A percentile compares a stretch with the other conserved stretches of the same genome.
Evolutionary conservation across 2,113 vertebrate species (phyloP).

Genomic region (Pomatostomus ruficeps): DNA sequence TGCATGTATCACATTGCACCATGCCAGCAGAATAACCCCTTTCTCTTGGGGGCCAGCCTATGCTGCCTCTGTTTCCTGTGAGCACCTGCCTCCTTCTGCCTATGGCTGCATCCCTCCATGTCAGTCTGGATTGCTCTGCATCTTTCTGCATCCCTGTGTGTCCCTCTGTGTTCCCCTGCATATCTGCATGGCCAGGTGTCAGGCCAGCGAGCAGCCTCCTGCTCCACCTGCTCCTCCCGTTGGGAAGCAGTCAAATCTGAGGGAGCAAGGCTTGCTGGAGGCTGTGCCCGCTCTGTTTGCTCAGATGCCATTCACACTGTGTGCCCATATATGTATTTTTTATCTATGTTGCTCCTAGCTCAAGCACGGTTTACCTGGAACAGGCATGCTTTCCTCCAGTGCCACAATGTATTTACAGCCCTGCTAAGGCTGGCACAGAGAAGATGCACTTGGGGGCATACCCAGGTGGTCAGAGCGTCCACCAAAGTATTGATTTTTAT

Average conservation of each 20-base stretch:
- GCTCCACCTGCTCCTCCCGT: fast-evolving
- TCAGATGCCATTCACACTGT: neutral
- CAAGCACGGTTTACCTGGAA: neutral
- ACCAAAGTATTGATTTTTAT: neutral
- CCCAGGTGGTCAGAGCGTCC: neutral
- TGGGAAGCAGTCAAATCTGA: neutral
- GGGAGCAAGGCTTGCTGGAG: neutral
- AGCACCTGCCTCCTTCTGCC: neutral
- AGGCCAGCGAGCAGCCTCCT: neutral
- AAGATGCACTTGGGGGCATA: neutral
- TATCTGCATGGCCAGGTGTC: neutral
- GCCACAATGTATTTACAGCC: neutral
- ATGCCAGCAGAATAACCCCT: neutral
- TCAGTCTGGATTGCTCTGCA: neutral
- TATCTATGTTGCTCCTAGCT: neutral
- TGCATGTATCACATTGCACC: fast-evolving
- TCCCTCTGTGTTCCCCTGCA: neutral
- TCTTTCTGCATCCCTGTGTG: neutral
- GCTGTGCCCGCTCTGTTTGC: neutral
- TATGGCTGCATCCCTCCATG: neutral
- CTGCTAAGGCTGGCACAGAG: neutral
- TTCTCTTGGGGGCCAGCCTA: neutral
- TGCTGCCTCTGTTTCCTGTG: neutral
- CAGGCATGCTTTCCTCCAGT: neutral
- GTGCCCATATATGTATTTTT: neutral